Evolutionary conservation across 1,140 invertebrate species (phyloP).

Genomic region (Chlorops oryzae): DNA sequence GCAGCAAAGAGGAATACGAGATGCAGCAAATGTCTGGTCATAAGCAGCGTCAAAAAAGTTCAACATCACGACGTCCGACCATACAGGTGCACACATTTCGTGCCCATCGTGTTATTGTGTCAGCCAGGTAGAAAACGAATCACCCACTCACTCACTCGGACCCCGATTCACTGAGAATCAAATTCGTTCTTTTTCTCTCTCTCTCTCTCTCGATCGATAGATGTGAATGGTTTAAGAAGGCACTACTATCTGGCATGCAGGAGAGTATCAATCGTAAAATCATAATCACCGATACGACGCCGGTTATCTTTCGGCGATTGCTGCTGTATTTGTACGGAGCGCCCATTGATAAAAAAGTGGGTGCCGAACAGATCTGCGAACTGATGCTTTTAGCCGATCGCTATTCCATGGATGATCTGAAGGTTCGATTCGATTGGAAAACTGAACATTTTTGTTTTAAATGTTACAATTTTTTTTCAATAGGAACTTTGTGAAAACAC

Average conservation of each 20-base stretch:
- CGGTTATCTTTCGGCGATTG: constrained; percentile 57
- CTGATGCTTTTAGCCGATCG: constrained; percentile 57
- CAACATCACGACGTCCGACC: too few relatives aligned
- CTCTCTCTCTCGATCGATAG: too few relatives aligned
- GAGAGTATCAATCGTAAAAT: constrained; percentile 68
- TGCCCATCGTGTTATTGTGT: constrained; percentile 62
- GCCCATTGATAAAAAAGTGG: constrained; percentile 49
- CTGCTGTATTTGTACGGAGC: constrained; percentile 62
- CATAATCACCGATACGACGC: constrained; percentile 59
- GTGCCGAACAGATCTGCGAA: constrained; percentile 59
- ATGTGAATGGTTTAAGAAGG: constrained; percentile 66
- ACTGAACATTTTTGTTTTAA: not conserved
- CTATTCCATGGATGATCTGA: constrained; percentile 41
- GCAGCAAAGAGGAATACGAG: constrained; percentile 5
- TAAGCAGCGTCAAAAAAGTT: not conserved
- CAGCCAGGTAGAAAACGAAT: constrained; percentile 41
- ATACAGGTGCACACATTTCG: constrained; percentile 44
- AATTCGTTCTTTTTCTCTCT: too few relatives aligned
- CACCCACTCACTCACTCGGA: too few relatives aligned
- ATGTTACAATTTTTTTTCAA: not conserved
- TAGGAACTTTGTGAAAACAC: constrained; percentile 58
- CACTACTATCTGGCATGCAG: constrained; percentile 63
- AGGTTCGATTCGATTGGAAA: constrained; percentile 20
- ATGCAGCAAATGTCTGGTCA: not conserved
- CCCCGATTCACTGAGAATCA: too few relatives aligned